A percentile compares a stretch with the other conserved stretches of the same genome.
Conservation (phyloP, 37 sponge, comb jelly and placozoan species). For the Lycopodina hypogea region DNA sequence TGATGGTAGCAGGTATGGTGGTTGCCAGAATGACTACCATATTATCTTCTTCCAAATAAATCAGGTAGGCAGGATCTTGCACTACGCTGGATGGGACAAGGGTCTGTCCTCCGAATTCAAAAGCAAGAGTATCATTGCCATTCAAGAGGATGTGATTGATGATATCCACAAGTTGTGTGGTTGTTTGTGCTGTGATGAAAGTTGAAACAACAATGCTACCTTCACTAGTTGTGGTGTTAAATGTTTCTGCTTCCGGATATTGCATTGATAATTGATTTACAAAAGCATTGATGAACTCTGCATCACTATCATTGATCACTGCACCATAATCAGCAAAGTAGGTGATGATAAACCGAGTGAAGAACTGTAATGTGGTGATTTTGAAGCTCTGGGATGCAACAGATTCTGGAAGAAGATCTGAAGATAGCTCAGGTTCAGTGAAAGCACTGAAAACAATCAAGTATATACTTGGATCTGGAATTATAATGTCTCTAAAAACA, state of each 20-base stretch:
- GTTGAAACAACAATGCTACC: conserved; percentile 50
- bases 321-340: conserved; percentile 31
- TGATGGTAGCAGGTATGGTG: conserved; percentile 24
- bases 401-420: neutral
- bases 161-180: conserved; percentile 11
- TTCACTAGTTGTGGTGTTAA: conserved; percentile 17
- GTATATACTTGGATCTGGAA: conserved; percentile 18
- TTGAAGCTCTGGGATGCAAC: neutral
- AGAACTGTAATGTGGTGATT: neutral
- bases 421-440: conserved; percentile 36
- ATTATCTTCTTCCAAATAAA: conserved; percentile 2
- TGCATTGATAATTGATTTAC: neutral
- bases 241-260: conserved; percentile 18
- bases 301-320: neutral
- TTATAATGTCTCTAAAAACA: conserved; percentile 29
- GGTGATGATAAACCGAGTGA: conserved; percentile 26
- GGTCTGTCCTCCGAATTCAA: conserved; percentile 15
- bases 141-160: neutral
- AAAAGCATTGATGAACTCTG: conserved; percentile 27
- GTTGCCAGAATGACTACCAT: conserved; percentile 36
- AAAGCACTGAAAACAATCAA: conserved; percentile 14
- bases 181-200: conserved; percentile 18
- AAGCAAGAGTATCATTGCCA: conserved; percentile 4
- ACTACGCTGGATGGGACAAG: conserved; percentile 23
- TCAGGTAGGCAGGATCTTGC: conserved; percentile 30